Evolutionary conservation across 23 tunicate species (phyloP).

Genomic region (Clavelina lepadiformis): DNA sequence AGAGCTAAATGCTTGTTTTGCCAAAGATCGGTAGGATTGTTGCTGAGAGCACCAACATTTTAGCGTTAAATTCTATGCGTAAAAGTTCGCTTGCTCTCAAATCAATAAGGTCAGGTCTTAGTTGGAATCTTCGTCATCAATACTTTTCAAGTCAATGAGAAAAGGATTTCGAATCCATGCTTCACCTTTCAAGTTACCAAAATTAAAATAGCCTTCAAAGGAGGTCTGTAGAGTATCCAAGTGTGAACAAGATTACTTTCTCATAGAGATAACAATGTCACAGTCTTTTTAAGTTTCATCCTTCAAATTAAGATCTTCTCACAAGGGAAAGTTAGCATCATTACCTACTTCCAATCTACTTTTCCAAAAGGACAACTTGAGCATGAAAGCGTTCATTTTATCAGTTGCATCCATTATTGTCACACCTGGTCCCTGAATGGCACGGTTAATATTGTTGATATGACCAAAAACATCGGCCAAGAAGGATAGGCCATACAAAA

Average conservation of each 20-base stretch:
- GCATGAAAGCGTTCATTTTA: slow-evolving; percentile 30
- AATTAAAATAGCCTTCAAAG: slow-evolving; percentile 14
- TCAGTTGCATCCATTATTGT: slow-evolving; percentile 43
- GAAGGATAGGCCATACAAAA: slow-evolving; percentile 25
- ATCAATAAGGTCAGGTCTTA: slow-evolving; percentile 27
- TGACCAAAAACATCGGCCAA: slow-evolving; percentile 41
- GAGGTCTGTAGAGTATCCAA: slow-evolving; percentile 28
- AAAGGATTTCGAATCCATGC: slow-evolving; percentile 34
- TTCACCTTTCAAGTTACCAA: slow-evolving; percentile 15
- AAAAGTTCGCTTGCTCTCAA: slow-evolving; percentile 31
- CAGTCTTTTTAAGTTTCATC: slow-evolving; percentile 11
- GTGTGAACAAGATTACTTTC: slow-evolving; percentile 20
- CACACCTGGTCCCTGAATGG: slow-evolving; percentile 43
- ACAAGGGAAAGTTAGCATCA: slow-evolving; percentile 41
- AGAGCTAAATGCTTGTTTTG: slow-evolving; percentile 5
- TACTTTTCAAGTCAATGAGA: slow-evolving; percentile 27
- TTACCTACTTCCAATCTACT: slow-evolving; percentile 21
- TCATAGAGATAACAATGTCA: slow-evolving; percentile 19
- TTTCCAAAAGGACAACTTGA: slow-evolving; percentile 27
- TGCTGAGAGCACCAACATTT: slow-evolving; percentile 8
- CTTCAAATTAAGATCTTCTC: slow-evolving; percentile 22
- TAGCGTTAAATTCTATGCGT: too few species aligned
- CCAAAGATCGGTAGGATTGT: slow-evolving; percentile 6
- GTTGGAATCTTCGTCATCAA: slow-evolving; percentile 22
- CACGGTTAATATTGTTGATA: slow-evolving; percentile 21